Conservation (phyloP, 2,113 vertebrate species). For the Podilymbus podiceps region DNA sequence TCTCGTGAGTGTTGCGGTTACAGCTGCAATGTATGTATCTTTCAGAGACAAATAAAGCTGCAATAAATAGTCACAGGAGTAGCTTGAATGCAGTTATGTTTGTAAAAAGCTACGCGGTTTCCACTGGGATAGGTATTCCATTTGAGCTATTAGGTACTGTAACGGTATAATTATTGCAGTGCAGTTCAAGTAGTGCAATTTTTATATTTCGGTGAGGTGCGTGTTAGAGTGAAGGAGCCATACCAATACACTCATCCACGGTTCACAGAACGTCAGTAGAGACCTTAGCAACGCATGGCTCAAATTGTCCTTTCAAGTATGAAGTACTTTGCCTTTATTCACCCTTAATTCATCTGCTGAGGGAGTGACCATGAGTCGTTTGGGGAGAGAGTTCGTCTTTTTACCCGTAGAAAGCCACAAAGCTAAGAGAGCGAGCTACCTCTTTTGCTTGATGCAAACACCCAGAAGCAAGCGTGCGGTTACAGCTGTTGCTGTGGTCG, state of each 20-base stretch:
- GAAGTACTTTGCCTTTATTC: background rate
- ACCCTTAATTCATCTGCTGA: background rate
- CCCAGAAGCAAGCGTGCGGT: accelerated
- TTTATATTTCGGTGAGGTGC: background rate
- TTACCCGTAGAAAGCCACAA: background rate
- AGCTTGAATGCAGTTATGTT: background rate
- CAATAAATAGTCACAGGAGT: background rate
- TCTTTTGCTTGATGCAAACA: background rate
- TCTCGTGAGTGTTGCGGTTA: background rate
- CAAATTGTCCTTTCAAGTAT: background rate
- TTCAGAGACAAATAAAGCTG: background rate
- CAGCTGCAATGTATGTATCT: background rate
- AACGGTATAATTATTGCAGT: background rate
- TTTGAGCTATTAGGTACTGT: background rate
- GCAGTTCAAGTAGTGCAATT: background rate
- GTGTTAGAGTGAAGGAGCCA: background rate
- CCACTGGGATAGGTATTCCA: background rate
- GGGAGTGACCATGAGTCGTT: background rate
- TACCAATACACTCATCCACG: background rate
- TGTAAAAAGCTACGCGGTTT: background rate
- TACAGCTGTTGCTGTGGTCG: background rate
- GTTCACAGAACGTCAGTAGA: background rate
- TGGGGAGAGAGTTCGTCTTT: background rate
- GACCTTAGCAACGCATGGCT: background rate
- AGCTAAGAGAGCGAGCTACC: background rate